Conservation (phyloP, 92 coral and sea anemone species). For the Umimayanthus chanpuru region DNA sequence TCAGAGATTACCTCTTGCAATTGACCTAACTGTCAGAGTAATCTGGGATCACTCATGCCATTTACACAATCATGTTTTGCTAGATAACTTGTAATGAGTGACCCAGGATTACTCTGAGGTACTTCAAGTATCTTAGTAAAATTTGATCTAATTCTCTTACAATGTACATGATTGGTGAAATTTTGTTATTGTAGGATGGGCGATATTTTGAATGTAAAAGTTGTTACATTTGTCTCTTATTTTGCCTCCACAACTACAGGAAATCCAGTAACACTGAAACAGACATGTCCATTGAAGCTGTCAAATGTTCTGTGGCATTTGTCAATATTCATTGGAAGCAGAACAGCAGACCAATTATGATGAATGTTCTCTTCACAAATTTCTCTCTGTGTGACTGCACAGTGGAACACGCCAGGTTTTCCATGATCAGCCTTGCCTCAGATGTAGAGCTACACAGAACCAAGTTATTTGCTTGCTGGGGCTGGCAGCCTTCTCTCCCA, state of each 20-base stretch:
- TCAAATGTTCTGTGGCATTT: slow-evolving; percentile 32
- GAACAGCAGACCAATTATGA: neutral
- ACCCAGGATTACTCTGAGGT: too few species aligned
- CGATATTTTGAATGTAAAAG: neutral
- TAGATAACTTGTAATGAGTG: too few species aligned
- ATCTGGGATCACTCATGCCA: too few species aligned
- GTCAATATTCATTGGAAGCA: slow-evolving; percentile 38
- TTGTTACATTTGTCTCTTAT: neutral
- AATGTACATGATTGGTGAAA: too few species aligned
- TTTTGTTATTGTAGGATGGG: too few species aligned
- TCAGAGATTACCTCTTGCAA: too few species aligned
- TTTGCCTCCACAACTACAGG: neutral
- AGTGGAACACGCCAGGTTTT: slow-evolving; percentile 19
- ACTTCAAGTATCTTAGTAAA: too few species aligned
- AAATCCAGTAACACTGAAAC: slow-evolving; percentile 15
- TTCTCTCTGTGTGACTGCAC: slow-evolving; percentile 33
- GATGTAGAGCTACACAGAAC: slow-evolving; percentile 3
- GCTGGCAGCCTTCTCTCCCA: slow-evolving; percentile 37
- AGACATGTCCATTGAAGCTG: slow-evolving; percentile 31
- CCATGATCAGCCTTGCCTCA: slow-evolving; percentile 24
- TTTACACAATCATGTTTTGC: too few species aligned
- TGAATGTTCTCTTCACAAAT: slow-evolving; percentile 19
- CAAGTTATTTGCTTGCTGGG: slow-evolving; percentile 8
- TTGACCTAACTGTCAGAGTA: too few species aligned
- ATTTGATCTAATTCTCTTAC: too few species aligned